phyloP scores from a whole-genome alignment of 2,888 invertebrate genomes.

The Litoditis marina region DNA sequence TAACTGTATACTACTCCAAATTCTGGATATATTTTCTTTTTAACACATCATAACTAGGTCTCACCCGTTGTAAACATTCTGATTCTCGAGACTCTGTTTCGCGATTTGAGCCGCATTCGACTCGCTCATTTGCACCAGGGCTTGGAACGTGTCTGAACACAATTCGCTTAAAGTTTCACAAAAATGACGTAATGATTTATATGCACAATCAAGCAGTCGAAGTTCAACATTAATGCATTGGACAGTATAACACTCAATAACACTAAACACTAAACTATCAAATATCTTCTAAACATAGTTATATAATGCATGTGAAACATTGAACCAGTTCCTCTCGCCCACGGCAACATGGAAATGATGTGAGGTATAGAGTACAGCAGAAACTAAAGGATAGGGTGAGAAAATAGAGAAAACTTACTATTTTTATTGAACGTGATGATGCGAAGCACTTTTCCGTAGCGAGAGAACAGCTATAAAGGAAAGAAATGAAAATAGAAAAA shows the following conservation, averaged over 20 bases:
- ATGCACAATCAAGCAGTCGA: too few species aligned
- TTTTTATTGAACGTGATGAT: constrained; percentile 99
- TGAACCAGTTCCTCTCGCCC: too few species aligned
- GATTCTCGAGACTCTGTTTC: constrained; percentile 92
- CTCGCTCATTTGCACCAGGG: constrained; percentile 96
- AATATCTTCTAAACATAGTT: background rate
- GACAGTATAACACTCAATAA: too few species aligned
- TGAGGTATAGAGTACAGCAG: too few species aligned
- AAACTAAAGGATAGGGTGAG: constrained; percentile 6
- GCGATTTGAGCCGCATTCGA: constrained; percentile 93
- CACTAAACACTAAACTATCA: too few species aligned
- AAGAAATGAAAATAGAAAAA: constrained; percentile 17
- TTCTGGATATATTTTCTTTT: too few species aligned
- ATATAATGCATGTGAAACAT: background rate
- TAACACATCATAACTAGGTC: too few species aligned
- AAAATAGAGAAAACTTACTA: constrained; percentile 72
- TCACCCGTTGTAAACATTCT: constrained; percentile 82
- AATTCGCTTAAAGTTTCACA: too few species aligned
- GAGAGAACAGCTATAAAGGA: constrained; percentile 80
- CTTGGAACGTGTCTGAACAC: constrained; percentile 94
- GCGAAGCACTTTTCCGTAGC: constrained; percentile 96
- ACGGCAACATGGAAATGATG: too few species aligned
- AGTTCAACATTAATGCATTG: too few species aligned
- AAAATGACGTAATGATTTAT: too few species aligned
- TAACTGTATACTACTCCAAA: too few species aligned